phyloP scores from a whole-genome alignment of 2,888 invertebrate species.

The Tromatobia lineatoria region DNA sequence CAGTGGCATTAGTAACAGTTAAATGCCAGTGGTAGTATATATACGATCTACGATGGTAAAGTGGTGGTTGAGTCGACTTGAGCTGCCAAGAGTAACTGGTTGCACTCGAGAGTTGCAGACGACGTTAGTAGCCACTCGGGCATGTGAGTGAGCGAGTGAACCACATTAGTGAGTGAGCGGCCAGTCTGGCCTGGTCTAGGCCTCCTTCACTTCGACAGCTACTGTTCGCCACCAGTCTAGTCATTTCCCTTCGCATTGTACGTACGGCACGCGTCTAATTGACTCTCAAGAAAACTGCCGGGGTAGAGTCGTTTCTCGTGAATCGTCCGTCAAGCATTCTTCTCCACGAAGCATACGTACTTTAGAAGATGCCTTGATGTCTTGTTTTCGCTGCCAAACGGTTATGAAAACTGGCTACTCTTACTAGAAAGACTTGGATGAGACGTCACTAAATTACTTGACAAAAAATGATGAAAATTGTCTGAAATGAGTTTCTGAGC shows the following conservation, averaged over 20 bases:
- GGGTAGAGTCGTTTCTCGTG: constrained; percentile 34
- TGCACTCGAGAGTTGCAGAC: constrained; percentile 47
- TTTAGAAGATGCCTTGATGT: constrained; percentile 28
- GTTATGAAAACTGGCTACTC: constrained; percentile 9
- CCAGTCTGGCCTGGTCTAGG: constrained; percentile 30
- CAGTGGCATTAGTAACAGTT: neutral
- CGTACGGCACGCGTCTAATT: constrained; percentile 63
- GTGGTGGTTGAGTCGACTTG: constrained; percentile 6
- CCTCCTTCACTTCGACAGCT: constrained; percentile 56
- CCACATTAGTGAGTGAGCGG: constrained; percentile 26
- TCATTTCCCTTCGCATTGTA: constrained; percentile 46
- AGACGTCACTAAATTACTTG: too few species aligned
- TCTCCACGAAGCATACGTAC: constrained; percentile 33
- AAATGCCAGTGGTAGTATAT: neutral
- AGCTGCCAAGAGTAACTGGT: constrained; percentile 18
- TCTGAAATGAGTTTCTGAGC: too few species aligned
- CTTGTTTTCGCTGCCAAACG: constrained; percentile 50
- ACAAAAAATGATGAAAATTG: too few species aligned
- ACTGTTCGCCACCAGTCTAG: constrained; percentile 25
- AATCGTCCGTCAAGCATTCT: constrained; percentile 42
- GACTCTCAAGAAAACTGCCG: constrained; percentile 48
- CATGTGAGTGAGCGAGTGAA: constrained; percentile 36
- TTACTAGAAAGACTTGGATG: neutral
- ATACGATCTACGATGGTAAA: neutral
- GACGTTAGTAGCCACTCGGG: constrained; percentile 60